Evolutionary conservation across 1,140 invertebrate genomes (phyloP).

Genomic region (Pissodes strobi): DNA sequence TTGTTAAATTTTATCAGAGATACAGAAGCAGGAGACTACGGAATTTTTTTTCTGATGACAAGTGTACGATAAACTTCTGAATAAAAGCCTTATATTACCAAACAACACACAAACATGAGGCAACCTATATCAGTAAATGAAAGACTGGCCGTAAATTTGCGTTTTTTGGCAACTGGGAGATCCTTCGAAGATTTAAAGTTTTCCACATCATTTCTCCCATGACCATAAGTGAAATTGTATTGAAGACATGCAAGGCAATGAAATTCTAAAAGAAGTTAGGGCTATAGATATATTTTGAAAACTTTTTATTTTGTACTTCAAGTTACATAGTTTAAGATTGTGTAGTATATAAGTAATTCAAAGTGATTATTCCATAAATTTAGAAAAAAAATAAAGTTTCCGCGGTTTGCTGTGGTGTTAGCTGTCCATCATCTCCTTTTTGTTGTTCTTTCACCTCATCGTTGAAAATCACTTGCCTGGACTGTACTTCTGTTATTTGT

Average conservation of each 20-base stretch:
- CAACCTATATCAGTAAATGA: background rate
- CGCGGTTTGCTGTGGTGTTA: background rate
- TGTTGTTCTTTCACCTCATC: background rate
- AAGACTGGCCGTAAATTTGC: too few species aligned
- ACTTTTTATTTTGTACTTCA: background rate
- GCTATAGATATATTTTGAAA: background rate
- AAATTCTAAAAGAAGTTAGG: background rate
- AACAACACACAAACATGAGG: too few species aligned
- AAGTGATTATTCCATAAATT: too few species aligned
- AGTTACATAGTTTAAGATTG: background rate
- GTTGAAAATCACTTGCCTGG: background rate
- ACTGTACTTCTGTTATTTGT: background rate
- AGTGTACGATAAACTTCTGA: too few species aligned
- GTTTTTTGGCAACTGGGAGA: too few species aligned
- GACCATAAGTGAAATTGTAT: background rate
- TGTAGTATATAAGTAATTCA: too few species aligned
- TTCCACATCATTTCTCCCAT: background rate
- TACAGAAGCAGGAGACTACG: background rate
- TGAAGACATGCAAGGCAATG: background rate
- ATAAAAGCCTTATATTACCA: too few species aligned
- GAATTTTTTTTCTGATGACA: background rate
- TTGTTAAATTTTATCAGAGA: background rate
- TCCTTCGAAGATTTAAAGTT: background rate
- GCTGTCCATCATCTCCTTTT: background rate
- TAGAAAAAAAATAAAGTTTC: too few species aligned